These are phyloP conservation scores for Chaetodon trifasciatus DNA, from an alignment of 2,797 vertebrate genomes.

Conservation along the genomic window DNA sequence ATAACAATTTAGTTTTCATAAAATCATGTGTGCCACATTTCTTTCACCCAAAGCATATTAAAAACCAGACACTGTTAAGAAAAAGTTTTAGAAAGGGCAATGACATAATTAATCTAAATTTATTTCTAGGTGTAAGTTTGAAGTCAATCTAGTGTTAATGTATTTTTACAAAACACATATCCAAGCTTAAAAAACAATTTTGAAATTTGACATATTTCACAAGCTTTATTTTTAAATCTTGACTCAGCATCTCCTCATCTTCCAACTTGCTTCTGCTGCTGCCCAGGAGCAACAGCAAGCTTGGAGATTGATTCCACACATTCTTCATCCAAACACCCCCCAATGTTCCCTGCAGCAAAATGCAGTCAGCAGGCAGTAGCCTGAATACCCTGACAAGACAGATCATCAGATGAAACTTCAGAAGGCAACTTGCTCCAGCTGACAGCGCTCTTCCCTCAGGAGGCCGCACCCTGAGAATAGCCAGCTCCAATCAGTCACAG, in stretches of 20 bases:
- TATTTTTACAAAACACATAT: not conserved
- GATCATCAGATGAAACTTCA: slow-evolving; percentile 38
- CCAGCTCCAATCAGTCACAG: slow-evolving; percentile 7
- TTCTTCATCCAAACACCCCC: slow-evolving; percentile 40
- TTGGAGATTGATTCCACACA: slow-evolving; percentile 39
- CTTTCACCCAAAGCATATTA: not conserved
- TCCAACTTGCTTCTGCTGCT: slow-evolving; percentile 8
- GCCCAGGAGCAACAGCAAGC: slow-evolving; percentile 24
- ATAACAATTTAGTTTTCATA: no score
- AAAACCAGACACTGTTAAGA: not conserved
- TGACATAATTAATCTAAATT: not conserved
- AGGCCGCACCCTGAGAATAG: slow-evolving; percentile 9
- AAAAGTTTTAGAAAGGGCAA: not conserved
- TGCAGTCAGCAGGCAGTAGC: slow-evolving; percentile 22
- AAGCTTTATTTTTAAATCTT: not conserved
- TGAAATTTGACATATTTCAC: not conserved
- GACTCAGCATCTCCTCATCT: slow-evolving; percentile 3
- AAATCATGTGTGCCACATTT: not conserved
- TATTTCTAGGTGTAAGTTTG: not conserved
- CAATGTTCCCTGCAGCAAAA: slow-evolving; percentile 41
- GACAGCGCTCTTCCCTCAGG: slow-evolving; percentile 21
- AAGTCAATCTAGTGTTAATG: not conserved
- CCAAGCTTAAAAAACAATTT: not conserved
- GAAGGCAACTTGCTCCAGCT: slow-evolving; percentile 21
- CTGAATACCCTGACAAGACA: slow-evolving; percentile 31